Evolutionary conservation across 2,797 vertebrate genomes (phyloP), one percentile per base, ranked within the genome.

Genomic region (Gymnoscopelus braueri): DNA sequence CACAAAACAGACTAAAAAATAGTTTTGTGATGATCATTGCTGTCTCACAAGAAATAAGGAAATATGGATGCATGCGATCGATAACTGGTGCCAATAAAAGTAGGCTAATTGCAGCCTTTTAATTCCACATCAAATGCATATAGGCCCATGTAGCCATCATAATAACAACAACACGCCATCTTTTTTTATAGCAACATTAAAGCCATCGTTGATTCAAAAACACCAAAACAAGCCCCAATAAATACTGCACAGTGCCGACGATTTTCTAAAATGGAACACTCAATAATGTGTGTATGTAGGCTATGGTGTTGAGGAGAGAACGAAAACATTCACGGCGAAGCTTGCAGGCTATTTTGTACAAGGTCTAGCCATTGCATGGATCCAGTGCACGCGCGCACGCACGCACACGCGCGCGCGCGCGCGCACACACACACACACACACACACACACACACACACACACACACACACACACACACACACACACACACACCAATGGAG

Each of bases 381-480:
- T 44, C 39, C 35, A 39, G 35, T 39, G 8, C 39, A 0, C 39
- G 3, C 39, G 1, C 39, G 1, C 39, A 8, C 39, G 10, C 8
- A 44, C 39, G 10, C 39, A 44, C 39, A 44, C 39, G 10, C 39
- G 10, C 39, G 10, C 39, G 10, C 39, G 10, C 39, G 10, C 39
- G 10, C 39, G 10, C 39, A 44, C 39, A 44, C 39, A 44, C 39
- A 47, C 44, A 51, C 39, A 48, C 65, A 53, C 67, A 65, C 53
- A 75, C 23, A 67, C 68, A 69, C 26, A 53, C 49, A 55, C 51
- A 50, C 53, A 56, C 64, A 68, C 57, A 65, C 62, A 64, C 32
- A 24, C 39, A 29, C 60, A 32, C 50, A 67, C 52, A 57, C 76
- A 53, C 63, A 60, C 78, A 72, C 61, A 77, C 72, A 72, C 67